These are phyloP conservation scores for Aurelia aurita complex sp. Pacific DNA, from an alignment of 30 jellyfish, hydroid and myxozoan genomes.

Conservation along the genomic window DNA sequence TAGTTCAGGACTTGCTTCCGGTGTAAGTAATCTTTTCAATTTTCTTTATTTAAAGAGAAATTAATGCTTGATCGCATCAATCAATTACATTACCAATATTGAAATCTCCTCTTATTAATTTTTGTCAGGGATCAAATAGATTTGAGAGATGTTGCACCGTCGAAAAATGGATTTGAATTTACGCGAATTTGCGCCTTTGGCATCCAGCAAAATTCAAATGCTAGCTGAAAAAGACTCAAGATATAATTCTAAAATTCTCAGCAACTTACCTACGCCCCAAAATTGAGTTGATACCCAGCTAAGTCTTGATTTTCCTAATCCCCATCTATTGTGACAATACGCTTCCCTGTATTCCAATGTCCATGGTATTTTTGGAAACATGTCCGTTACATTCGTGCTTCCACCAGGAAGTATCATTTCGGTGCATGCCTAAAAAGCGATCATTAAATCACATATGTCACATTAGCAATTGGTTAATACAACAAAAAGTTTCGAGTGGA, in stretches of 20 bases:
- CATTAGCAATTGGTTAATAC: no score
- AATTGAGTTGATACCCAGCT: conserved; percentile 84
- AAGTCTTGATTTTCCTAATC: conserved; percentile 78
- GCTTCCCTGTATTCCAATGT: conserved; percentile 80
- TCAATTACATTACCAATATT: no score
- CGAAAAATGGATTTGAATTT: no score
- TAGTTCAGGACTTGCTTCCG: no score
- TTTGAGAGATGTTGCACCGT: no score
- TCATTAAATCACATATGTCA: not conserved
- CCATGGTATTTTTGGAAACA: conserved; percentile 87
- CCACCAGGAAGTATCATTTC: conserved; percentile 99
- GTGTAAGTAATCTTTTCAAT: no score
- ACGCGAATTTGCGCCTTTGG: not conserved
- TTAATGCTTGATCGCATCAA: no score
- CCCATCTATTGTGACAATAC: conserved; percentile 71
- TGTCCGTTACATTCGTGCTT: conserved; percentile 89
- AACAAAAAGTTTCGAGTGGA: no score
- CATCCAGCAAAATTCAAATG: not conserved
- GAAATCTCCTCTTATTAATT: no score
- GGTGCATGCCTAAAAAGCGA: conserved; percentile 85
- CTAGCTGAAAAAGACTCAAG: not conserved
- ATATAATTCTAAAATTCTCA: not conserved
- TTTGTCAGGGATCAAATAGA: no score
- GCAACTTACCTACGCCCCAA: conserved; percentile 72
- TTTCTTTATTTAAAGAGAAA: no score